Percentiles rank a stretch among this genome's conserved stretches.
These are phyloP conservation scores for Sisor rabdophorus DNA, from an alignment of 2,113 vertebrate species.

Conservation along the genomic window DNA sequence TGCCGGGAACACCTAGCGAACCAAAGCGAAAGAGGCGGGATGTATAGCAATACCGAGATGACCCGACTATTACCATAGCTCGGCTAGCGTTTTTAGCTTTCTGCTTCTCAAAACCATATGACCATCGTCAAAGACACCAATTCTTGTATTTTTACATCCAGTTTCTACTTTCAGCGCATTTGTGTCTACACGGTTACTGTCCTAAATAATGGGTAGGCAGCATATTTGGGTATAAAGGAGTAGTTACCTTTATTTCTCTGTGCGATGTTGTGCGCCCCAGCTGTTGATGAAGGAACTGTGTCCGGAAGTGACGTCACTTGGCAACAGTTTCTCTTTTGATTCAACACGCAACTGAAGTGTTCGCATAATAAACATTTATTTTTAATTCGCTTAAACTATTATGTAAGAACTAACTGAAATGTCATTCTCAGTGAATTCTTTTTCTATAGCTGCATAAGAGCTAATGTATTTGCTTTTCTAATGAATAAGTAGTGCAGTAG, in stretches of 20 bases:
- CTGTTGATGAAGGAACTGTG: background rate
- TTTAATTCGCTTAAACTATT: background rate
- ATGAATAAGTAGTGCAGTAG: too few relatives aligned
- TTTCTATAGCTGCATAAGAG: too few relatives aligned
- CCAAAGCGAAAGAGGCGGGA: background rate
- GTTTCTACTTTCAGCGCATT: background rate
- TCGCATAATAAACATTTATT: background rate
- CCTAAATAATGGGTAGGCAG: background rate
- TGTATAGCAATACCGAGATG: background rate
- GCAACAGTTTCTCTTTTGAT: background rate
- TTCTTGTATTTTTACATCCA: background rate
- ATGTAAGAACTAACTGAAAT: too few relatives aligned
- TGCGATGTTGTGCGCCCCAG: background rate
- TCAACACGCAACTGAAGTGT: background rate
- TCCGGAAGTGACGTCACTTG: slow-evolving; percentile 24
- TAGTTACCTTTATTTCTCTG: background rate
- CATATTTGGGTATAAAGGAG: background rate
- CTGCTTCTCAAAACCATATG: background rate
- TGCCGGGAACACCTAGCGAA: background rate
- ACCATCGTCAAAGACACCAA: background rate
- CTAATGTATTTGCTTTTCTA: too few relatives aligned
- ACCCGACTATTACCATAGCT: background rate
- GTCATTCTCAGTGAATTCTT: too few relatives aligned
- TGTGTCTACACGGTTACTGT: background rate
- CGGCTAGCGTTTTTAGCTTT: background rate